Conservation (phyloP, 2,113 vertebrate species). For the Neolamprologus brichardi region DNA sequence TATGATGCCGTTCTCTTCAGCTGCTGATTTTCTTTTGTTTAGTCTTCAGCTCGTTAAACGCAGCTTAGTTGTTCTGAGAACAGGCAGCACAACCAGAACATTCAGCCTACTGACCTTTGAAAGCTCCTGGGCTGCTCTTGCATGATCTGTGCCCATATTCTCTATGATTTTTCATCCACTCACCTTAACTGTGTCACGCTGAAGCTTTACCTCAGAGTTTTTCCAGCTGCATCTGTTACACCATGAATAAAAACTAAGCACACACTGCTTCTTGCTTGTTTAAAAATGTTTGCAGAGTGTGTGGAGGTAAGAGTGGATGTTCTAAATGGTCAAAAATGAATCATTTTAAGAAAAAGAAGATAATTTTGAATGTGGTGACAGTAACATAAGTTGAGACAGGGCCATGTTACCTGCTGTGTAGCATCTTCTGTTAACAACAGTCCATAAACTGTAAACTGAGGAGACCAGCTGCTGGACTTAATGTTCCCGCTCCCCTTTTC, state of each 20-base stretch:
- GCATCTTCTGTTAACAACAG: background rate
- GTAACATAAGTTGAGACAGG: background rate
- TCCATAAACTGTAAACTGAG: background rate
- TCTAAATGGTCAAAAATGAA: background rate
- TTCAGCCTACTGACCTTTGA: background rate
- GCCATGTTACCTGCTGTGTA: background rate
- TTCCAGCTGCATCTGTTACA: background rate
- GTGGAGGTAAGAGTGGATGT: background rate
- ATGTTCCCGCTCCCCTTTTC: background rate
- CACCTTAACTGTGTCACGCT: fast-evolving
- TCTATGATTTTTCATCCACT: background rate
- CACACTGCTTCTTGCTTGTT: background rate
- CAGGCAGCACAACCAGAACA: background rate
- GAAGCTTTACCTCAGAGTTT: background rate
- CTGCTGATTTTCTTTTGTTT: background rate
- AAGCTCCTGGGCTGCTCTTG: background rate
- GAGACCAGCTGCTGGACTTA: background rate
- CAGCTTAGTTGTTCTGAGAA: background rate
- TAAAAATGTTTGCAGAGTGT: background rate
- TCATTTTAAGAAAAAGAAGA: background rate
- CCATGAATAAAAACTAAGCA: background rate
- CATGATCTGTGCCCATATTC: background rate
- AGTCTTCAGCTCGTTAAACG: background rate
- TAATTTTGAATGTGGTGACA: background rate
- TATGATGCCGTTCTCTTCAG: background rate